Evolutionary conservation across 2,888 invertebrate genomes (phyloP).

Genomic region (Chrysolina americana): DNA sequence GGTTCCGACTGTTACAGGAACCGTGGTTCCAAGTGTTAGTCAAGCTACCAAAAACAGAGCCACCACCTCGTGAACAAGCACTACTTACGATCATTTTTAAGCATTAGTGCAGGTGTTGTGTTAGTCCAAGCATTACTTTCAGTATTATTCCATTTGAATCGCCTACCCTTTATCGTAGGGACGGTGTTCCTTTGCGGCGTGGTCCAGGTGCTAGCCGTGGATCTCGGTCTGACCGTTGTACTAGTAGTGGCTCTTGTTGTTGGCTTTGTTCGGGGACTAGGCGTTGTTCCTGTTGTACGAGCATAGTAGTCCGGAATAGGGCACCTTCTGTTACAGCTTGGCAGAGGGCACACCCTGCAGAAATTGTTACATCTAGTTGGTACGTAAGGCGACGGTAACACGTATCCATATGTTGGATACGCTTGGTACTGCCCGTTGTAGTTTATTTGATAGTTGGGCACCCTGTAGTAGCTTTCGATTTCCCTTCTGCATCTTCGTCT

Average conservation of each 20-base stretch:
- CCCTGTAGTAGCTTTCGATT: not conserved
- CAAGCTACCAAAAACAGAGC: not conserved
- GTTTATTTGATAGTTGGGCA: slow-evolving; percentile 8
- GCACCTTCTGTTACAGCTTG: slow-evolving; percentile 10
- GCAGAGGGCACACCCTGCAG: not conserved
- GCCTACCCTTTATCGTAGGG: not conserved
- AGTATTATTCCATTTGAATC: not conserved
- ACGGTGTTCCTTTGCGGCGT: not conserved
- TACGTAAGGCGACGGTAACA: not conserved
- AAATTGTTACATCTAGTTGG: slow-evolving; percentile 1
- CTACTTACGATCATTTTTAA: slow-evolving; percentile 1
- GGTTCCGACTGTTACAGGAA: too few relatives aligned
- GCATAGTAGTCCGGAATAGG: not conserved
- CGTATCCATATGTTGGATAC: not conserved
- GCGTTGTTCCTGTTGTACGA: not conserved
- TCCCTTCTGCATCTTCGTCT: slow-evolving; percentile 6
- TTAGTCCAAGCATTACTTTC: not conserved
- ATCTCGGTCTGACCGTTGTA: not conserved
- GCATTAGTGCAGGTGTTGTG: not conserved
- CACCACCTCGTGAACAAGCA: not conserved
- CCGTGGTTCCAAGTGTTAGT: too few relatives aligned
- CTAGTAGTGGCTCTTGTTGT: not conserved
- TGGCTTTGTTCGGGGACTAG: not conserved
- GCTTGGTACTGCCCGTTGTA: slow-evolving; percentile 7
- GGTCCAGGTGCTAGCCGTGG: not conserved